These are phyloP conservation scores for Chloropsis hardwickii DNA, from an alignment of 2,113 vertebrate species.

Conservation along the genomic window DNA sequence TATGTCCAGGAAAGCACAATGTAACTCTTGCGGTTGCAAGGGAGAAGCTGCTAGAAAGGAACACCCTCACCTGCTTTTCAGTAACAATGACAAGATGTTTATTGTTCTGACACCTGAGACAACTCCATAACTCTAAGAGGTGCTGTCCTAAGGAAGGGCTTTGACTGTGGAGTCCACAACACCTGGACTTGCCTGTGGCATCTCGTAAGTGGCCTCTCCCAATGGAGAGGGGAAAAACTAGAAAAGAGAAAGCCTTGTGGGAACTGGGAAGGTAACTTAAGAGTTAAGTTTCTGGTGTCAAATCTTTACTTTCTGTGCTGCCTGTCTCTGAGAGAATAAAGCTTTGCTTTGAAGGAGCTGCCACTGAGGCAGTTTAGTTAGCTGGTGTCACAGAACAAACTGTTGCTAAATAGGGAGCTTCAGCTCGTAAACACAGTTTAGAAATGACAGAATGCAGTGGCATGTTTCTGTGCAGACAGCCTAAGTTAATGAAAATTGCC, in stretches of 20 bases:
- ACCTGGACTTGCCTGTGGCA: neutral
- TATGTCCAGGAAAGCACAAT: neutral
- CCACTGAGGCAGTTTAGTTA: neutral
- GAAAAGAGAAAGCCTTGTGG: neutral
- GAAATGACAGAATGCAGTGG: slow-evolving; percentile 9
- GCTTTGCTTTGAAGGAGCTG: slow-evolving; percentile 13
- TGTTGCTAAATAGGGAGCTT: slow-evolving; percentile 14
- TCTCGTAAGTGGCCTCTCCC: neutral
- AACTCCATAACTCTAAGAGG: neutral
- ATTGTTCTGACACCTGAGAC: neutral
- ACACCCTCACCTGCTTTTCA: neutral
- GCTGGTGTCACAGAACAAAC: neutral
- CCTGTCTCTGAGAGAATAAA: neutral
- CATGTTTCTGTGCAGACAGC: slow-evolving; percentile 18
- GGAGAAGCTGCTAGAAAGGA: neutral
- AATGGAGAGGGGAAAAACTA: neutral
- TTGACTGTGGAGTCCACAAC: neutral
- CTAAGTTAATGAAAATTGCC: slow-evolving; percentile 42
- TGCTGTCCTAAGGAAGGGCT: neutral
- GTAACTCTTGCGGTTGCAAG: neutral
- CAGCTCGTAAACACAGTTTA: neutral
- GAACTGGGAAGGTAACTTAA: neutral
- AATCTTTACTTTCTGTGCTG: neutral
- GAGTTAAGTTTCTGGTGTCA: neutral
- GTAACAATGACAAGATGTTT: neutral